phyloP scores from a whole-genome alignment of 2,113 vertebrate species.

The Spermophilus dauricus region DNA sequence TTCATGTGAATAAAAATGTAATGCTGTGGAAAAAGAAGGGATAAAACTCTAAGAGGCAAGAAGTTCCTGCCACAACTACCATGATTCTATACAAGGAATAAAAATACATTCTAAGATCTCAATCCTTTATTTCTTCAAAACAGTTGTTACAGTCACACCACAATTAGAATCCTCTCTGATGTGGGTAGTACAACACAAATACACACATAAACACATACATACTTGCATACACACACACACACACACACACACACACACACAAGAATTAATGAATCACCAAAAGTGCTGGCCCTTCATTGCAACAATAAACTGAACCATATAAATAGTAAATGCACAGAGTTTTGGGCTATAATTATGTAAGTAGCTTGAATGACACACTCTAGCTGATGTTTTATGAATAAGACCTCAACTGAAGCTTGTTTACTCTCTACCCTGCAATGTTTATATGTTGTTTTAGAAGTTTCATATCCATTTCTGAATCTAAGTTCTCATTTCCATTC shows the following conservation, averaged over 20 bases:
- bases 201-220: neutral
- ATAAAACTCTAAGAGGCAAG: neutral
- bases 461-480: slow-evolving; percentile 59
- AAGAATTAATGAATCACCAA: slow-evolving; percentile 62
- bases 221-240: neutral
- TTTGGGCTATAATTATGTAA: slow-evolving; percentile 62
- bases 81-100: neutral
- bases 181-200: neutral
- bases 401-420: slow-evolving; percentile 34
- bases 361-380: slow-evolving; percentile 62
- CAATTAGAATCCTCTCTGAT: slow-evolving; percentile 39
- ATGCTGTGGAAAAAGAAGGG: neutral
- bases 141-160: neutral
- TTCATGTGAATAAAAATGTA: neutral
- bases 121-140: neutral
- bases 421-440: slow-evolving; percentile 53
- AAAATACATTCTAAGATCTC: neutral
- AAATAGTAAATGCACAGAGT: slow-evolving; percentile 30
- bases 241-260: neutral
- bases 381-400: slow-evolving; percentile 74
- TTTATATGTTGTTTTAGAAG: slow-evolving; percentile 60
- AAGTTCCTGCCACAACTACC: neutral
- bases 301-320: slow-evolving; percentile 47
- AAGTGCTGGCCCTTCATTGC: slow-evolving; percentile 2
- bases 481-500: slow-evolving; percentile 66